These are phyloP conservation scores for Scomber japonicus DNA, from an alignment of 2,113 vertebrate genomes.

Conservation along the genomic window DNA sequence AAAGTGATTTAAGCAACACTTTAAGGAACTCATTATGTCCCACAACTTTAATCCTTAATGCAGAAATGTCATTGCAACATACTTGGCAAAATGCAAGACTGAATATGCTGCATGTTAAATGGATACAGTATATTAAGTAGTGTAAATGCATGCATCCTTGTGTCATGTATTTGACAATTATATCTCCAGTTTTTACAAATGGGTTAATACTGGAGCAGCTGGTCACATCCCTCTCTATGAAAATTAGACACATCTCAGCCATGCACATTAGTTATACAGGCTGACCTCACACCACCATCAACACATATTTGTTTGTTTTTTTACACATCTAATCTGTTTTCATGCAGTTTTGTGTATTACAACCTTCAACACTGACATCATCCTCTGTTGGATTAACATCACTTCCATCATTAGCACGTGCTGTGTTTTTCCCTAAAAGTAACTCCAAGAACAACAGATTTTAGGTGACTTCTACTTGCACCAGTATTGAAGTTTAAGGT, in stretches of 20 bases:
- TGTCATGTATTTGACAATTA: not conserved
- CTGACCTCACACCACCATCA: slow-evolving; percentile 1
- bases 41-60: not conserved
- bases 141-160: slow-evolving; percentile 1
- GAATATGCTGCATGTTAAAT: slow-evolving; percentile 33
- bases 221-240: not conserved
- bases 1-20: slow-evolving; percentile 52
- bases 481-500: not conserved
- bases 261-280: not conserved
- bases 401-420: slow-evolving; percentile 21
- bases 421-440: not conserved
- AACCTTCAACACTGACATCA: not conserved
- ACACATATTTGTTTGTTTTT: slow-evolving; percentile 25
- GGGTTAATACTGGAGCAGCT: not conserved
- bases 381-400: slow-evolving; percentile 13
- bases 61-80: slow-evolving; percentile 15
- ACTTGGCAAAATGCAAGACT: slow-evolving; percentile 5
- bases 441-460: no score
- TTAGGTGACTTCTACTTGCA: not conserved
- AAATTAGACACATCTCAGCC: not conserved
- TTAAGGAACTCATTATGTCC: not conserved
- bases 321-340: not conserved
- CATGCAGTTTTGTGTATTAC: slow-evolving; percentile 6
- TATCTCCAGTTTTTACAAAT: not conserved
- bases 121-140: not conserved